A percentile compares a stretch with the other conserved stretches of the same genome.
Evolutionary conservation across 2,888 invertebrate genomes (phyloP).

Genomic region (Lepeophtheirus nordmannii): DNA sequence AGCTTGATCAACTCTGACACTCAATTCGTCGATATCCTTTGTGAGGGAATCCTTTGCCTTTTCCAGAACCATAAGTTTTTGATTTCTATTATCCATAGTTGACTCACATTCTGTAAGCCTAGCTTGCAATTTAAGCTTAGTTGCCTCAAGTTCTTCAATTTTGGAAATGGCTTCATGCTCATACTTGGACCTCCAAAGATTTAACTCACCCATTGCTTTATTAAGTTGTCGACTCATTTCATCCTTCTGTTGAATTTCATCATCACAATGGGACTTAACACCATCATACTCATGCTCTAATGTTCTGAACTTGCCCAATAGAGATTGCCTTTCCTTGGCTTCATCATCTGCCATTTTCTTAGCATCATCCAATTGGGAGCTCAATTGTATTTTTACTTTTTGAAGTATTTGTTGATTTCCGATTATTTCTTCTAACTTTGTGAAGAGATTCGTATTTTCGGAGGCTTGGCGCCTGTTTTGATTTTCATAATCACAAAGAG

Average conservation of each 20-base stretch:
- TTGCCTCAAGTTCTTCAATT: conserved; percentile 78
- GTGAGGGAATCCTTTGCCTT: conserved; percentile 94
- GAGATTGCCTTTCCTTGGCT: conserved; percentile 40
- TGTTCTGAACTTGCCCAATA: conserved; percentile 39
- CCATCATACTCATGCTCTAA: conserved; percentile 42
- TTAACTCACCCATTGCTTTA: conserved; percentile 92
- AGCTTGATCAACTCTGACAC: conserved; percentile 93
- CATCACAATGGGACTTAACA: conserved; percentile 96
- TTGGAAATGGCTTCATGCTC: conserved; percentile 84
- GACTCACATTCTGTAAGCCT: conserved; percentile 41
- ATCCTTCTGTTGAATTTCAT: conserved; percentile 95
- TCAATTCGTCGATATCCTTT: conserved; percentile 93
- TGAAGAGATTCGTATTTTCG: conserved; percentile 88
- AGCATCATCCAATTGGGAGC: conserved; percentile 65
- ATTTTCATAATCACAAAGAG: conserved; percentile 88
- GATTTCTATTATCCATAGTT: conserved; percentile 36
- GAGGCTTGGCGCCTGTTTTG: conserved; percentile 93
- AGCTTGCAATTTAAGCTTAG: conserved; percentile 39
- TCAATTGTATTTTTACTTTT: conserved; percentile 42
- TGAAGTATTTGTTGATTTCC: conserved; percentile 40
- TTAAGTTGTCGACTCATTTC: conserved; percentile 95
- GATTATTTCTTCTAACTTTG: conserved; percentile 83
- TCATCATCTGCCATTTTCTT: conserved; percentile 65
- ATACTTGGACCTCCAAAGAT: conserved; percentile 95
- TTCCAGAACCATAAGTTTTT: conserved; percentile 69